Conservation (phyloP, 2,888 invertebrate species). For the Trilocha varians region DNA sequence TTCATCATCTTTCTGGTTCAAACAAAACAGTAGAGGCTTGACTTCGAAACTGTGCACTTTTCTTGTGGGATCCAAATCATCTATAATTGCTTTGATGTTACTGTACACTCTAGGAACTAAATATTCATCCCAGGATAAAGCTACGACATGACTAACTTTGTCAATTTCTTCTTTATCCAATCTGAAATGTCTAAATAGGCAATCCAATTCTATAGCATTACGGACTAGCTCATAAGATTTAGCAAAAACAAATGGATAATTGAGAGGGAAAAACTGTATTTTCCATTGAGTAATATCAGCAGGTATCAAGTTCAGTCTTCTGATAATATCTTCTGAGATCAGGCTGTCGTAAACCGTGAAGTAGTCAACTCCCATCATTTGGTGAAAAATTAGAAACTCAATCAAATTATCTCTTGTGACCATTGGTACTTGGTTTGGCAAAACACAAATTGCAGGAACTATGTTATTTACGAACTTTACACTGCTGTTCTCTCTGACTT, state of each 20-base stretch:
- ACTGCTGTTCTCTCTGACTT: constrained; percentile 35
- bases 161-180: constrained; percentile 60
- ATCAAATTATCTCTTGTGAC: constrained; percentile 72
- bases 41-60: constrained; percentile 42
- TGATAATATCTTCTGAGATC: constrained; percentile 64
- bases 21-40: constrained; percentile 50
- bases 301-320: constrained; percentile 56
- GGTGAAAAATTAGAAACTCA: constrained; percentile 79
- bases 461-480: constrained; percentile 62
- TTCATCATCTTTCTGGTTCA: constrained; percentile 61
- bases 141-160: constrained; percentile 67
- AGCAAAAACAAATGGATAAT: constrained; percentile 75
- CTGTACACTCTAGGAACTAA: constrained; percentile 74
- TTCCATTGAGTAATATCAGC: constrained; percentile 65
- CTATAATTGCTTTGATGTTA: constrained; percentile 66
- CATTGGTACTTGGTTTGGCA: constrained; percentile 70
- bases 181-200: constrained; percentile 75
- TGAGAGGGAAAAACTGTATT: constrained; percentile 76
- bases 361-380: constrained; percentile 76
- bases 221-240: constrained; percentile 60
- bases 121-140: constrained; percentile 78
- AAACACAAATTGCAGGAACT: constrained; percentile 76
- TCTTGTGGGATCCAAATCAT: constrained; percentile 63
- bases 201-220: constrained; percentile 76
- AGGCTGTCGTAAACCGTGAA: constrained; percentile 78